phyloP scores from a whole-genome alignment of 2,797 vertebrate genomes.

The Heliangelus exortis region DNA sequence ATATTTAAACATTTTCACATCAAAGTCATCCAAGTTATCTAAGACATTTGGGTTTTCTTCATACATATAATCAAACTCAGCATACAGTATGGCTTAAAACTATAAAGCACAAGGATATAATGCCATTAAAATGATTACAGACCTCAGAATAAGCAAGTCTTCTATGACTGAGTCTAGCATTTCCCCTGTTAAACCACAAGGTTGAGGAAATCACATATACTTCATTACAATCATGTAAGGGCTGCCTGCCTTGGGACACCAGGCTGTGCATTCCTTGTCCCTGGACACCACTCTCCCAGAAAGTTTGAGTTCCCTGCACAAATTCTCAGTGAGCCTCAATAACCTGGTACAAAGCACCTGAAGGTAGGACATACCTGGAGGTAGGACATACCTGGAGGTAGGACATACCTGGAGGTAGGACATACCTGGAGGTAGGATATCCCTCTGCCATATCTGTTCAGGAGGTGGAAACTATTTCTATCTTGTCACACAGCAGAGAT shows the following conservation, averaged over 20 bases:
- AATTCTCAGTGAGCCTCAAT: neutral
- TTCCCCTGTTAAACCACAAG: neutral
- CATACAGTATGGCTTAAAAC: conserved; percentile 12
- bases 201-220: rapidly evolving
- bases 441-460: neutral
- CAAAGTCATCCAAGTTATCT: conserved; percentile 18
- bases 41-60: neutral
- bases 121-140: neutral
- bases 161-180: neutral
- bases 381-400: no score
- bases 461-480: neutral
- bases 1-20: conserved; percentile 38
- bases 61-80: neutral
- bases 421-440: rapidly evolving
- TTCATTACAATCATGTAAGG: neutral
- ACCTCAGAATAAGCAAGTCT: neutral
- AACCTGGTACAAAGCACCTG: neutral
- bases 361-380: no score
- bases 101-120: neutral
- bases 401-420: neutral
- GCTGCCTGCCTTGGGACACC: rapidly evolving
- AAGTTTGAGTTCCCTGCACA: neutral
- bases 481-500: neutral
- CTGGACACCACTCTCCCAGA: neutral
- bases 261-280: rapidly evolving